These are phyloP conservation scores for Odontomachus brunneus DNA, from an alignment of 1,140 invertebrate species.

Conservation along the genomic window DNA sequence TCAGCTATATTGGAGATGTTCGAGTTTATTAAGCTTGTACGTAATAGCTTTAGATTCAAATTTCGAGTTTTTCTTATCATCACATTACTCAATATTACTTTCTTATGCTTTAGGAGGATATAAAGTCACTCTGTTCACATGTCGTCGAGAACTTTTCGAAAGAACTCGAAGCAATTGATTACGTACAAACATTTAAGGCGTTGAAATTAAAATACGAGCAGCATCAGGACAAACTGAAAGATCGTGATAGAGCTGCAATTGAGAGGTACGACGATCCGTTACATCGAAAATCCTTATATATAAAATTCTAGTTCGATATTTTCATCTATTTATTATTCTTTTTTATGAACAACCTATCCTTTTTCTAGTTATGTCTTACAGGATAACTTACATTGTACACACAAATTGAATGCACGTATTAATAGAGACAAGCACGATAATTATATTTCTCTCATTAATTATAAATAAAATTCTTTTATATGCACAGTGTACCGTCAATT, in stretches of 20 bases:
- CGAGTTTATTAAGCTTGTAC: slow-evolving; percentile 97
- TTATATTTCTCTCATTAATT: no score
- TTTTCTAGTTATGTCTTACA: background rate
- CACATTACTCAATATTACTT: slow-evolving; percentile 3
- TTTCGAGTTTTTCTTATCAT: background rate
- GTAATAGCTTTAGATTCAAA: slow-evolving; percentile 51
- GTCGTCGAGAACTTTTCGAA: slow-evolving; percentile 98
- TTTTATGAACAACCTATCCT: background rate
- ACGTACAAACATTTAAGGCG: slow-evolving; percentile 98
- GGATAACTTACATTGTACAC: background rate
- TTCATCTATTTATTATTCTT: background rate
- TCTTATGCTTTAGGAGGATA: slow-evolving; percentile 91
- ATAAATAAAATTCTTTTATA: slow-evolving; percentile 33
- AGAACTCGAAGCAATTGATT: slow-evolving; percentile 96
- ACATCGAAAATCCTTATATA: no score
- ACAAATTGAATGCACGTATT: background rate
- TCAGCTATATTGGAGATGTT: slow-evolving; percentile 99
- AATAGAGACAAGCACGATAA: background rate
- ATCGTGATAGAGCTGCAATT: slow-evolving; percentile 91
- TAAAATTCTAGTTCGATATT: slow-evolving; percentile 18
- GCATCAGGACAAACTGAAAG: slow-evolving; percentile 95
- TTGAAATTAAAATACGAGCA: slow-evolving; percentile 97
- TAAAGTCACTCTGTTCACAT: slow-evolving; percentile 97
- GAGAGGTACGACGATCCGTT: slow-evolving; percentile 87
- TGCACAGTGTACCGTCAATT: slow-evolving; percentile 89